These are phyloP conservation scores for Columba janthina DNA, from an alignment of 2,113 vertebrate genomes.

Conservation along the genomic window DNA sequence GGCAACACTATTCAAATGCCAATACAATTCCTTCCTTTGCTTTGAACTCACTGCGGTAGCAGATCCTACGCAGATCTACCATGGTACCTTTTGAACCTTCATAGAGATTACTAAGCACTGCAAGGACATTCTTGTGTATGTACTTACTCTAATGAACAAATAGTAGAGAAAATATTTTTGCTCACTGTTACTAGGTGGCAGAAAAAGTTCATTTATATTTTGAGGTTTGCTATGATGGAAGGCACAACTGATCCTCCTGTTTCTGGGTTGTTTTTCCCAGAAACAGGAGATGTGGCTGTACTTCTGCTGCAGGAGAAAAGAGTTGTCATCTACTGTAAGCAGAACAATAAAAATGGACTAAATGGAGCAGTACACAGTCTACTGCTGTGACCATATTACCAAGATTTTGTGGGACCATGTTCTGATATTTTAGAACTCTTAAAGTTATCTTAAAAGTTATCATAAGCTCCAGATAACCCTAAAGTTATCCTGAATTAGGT, in stretches of 20 bases:
- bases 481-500: background rate
- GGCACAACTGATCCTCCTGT: constrained; percentile 76
- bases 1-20: background rate
- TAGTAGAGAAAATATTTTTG: constrained; percentile 41
- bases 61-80: background rate
- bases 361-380: background rate
- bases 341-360: background rate
- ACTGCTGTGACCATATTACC: background rate
- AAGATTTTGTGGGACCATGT: background rate
- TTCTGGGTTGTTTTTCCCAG: constrained; percentile 78
- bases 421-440: background rate
- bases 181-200: constrained; percentile 77
- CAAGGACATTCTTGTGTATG: background rate
- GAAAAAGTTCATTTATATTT: constrained; percentile 78
- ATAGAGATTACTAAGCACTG: background rate
- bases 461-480: background rate
- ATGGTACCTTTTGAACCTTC: background rate
- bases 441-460: background rate
- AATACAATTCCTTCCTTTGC: background rate
- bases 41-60: background rate
- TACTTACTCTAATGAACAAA: background rate
- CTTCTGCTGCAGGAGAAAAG: constrained; percentile 64
- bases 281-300: too few relatives aligned
- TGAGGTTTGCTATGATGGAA: constrained; percentile 79
- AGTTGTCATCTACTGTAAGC: constrained; percentile 1